phyloP scores from a whole-genome alignment of 2,888 invertebrate genomes.

The Ectropis crepuscularia region DNA sequence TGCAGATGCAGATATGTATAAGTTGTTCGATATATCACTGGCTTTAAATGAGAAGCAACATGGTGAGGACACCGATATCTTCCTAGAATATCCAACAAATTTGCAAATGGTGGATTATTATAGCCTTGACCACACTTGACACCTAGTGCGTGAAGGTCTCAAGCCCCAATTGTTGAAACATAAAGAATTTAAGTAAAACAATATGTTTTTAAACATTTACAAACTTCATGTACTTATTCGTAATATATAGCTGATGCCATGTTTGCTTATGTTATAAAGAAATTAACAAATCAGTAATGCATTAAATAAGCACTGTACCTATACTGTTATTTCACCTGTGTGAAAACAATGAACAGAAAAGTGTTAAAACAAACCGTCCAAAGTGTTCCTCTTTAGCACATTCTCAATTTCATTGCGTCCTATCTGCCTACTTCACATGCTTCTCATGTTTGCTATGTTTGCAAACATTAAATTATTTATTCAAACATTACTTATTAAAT shows the following conservation, averaged over 20 bases:
- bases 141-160: no score
- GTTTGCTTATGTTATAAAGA: slow-evolving; percentile 24
- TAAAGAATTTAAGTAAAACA: no score
- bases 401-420: slow-evolving; percentile 34
- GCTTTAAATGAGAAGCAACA: no score
- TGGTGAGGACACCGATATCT: no score
- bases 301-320: slow-evolving; percentile 26
- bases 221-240: no score
- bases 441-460: slow-evolving; percentile 10
- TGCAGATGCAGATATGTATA: no score
- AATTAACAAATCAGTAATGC: slow-evolving; percentile 32
- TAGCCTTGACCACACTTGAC: no score
- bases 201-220: no score
- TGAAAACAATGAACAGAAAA: slow-evolving; percentile 33
- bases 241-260: neutral
- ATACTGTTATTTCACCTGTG: slow-evolving; percentile 23
- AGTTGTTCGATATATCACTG: no score
- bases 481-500: slow-evolving; percentile 12
- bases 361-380: slow-evolving; percentile 35
- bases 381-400: slow-evolving; percentile 40
- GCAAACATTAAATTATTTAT: slow-evolving; percentile 15
- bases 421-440: slow-evolving; percentile 33
- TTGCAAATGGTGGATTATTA: no score
- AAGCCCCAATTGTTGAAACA: no score
- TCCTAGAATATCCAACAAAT: no score